phyloP scores from a whole-genome alignment of 1,140 invertebrate species.

The Chionoecetes opilio region DNA sequence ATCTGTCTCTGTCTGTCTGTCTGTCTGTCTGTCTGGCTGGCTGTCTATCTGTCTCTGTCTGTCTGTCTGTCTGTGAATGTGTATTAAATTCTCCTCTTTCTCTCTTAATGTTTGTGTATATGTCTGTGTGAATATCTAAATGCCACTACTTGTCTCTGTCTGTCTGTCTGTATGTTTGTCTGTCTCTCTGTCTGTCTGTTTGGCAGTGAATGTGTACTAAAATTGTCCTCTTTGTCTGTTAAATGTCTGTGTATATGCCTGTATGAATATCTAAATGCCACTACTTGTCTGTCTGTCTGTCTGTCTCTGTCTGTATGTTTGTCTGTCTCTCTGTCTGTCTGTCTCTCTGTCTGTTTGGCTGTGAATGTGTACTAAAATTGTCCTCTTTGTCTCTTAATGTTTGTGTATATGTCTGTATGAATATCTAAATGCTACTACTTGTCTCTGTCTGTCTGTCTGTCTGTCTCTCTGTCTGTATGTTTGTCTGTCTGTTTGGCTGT shows the following conservation, averaged over 20 bases:
- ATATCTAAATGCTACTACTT: neutral
- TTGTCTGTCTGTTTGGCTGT: too few species aligned
- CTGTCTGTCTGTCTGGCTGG: neutral
- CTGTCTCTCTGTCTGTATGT: neutral
- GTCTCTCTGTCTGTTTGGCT: neutral
- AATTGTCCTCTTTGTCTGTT: too few species aligned
- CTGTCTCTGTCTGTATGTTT: too few species aligned
- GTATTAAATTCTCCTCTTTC: too few species aligned
- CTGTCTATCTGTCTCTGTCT: conserved; percentile 29
- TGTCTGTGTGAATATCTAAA: neutral
- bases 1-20: conserved; percentile 6
- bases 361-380: too few species aligned
- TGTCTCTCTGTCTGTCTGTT: neutral
- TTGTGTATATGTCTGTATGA: neutral
- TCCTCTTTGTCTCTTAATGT: too few species aligned
- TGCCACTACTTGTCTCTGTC: neutral
- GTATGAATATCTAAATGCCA: too few species aligned
- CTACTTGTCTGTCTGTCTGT: too few species aligned
- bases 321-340: too few species aligned
- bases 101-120: neutral
- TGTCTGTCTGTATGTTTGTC: neutral
- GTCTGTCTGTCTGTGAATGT: conserved; percentile 37
- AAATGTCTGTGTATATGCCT: too few species aligned
- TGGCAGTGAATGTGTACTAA: too few species aligned
- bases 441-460: neutral